Conservation (phyloP, 92 coral and sea anemone genomes). For the Pocillopora grandis region DNA sequence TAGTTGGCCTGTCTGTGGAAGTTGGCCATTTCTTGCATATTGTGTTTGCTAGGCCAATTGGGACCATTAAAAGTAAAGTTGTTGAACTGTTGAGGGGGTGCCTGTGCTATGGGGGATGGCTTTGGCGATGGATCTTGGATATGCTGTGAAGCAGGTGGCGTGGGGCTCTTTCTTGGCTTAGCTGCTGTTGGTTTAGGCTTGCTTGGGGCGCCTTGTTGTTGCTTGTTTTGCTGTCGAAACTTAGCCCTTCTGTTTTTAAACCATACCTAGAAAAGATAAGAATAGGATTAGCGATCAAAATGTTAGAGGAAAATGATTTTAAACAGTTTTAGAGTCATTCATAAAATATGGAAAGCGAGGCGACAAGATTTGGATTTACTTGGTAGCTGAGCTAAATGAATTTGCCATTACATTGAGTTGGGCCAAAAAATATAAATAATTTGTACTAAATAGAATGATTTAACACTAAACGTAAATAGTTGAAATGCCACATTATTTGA, state of each 20-base stretch:
- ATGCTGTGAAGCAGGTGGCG: slow-evolving; percentile 50
- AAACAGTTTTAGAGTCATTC: too few species aligned
- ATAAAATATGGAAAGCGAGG: too few species aligned
- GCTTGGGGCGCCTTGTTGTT: slow-evolving; percentile 58
- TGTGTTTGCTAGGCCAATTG: slow-evolving; percentile 32
- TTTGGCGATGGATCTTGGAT: slow-evolving; percentile 12
- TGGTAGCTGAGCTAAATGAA: too few species aligned
- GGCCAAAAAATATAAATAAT: too few species aligned
- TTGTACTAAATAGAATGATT: too few species aligned
- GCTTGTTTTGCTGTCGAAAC: slow-evolving; percentile 85
- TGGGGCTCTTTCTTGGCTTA: slow-evolving; percentile 71
- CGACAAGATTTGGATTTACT: too few species aligned
- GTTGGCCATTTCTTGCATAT: slow-evolving; percentile 29
- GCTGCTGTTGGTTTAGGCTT: slow-evolving; percentile 75
- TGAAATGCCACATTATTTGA: too few species aligned
- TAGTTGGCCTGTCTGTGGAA: slow-evolving; percentile 37
- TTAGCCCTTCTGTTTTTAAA: slow-evolving; percentile 96
- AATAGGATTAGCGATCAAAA: too few species aligned
- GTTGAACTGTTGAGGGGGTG: slow-evolving; percentile 30
- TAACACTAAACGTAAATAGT: too few species aligned
- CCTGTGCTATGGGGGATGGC: background rate
- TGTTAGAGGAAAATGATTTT: too few species aligned
- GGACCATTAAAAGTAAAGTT: slow-evolving; percentile 9
- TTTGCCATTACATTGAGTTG: too few species aligned
- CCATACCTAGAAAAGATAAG: slow-evolving; percentile 75